Conservation (phyloP, 2,113 vertebrate species). For the Neolamprologus toae region DNA sequence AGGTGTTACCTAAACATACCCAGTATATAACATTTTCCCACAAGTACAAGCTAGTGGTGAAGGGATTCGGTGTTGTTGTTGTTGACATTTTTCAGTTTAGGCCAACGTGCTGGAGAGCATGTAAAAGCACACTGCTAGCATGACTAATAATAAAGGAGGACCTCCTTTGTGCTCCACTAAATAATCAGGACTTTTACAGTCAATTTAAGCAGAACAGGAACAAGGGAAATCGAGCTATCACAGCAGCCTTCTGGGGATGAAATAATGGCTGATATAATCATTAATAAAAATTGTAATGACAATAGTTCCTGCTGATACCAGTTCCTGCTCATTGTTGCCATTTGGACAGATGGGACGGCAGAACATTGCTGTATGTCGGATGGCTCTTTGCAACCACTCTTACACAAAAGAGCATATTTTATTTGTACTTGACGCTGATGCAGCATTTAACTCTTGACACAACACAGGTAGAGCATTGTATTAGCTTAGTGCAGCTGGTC, state of each 20-base stretch:
- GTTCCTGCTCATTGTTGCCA: neutral
- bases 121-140: neutral
- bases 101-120: neutral
- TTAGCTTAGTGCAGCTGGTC: neutral
- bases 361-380: neutral
- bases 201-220: neutral
- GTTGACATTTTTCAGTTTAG: neutral
- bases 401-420: accelerated
- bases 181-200: neutral
- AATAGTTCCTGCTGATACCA: neutral
- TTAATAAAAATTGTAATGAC: neutral
- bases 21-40: neutral
- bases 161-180: neutral
- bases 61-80: neutral
- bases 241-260: neutral
- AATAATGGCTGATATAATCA: neutral
- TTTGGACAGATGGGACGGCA: neutral
- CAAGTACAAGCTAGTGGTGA: neutral
- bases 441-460: neutral
- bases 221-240: neutral
- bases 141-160: neutral
- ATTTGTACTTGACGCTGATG: neutral
- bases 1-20: neutral
- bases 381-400: neutral
- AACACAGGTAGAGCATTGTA: neutral